phyloP scores from a whole-genome alignment of 2,113 vertebrate genomes.

The Pogonocichla stellata region DNA sequence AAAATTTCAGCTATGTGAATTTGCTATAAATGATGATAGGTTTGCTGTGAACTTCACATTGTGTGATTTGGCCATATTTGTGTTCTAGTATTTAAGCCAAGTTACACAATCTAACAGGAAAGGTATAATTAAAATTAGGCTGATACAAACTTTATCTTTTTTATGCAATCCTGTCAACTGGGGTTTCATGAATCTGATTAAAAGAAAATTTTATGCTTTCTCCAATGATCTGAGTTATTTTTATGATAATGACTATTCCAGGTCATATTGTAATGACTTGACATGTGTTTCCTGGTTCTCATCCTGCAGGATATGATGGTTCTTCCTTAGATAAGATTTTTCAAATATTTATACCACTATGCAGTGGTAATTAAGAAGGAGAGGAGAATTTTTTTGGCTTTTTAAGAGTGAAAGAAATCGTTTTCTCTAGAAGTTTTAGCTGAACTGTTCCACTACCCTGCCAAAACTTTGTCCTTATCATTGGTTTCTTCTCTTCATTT shows the following conservation, averaged over 20 bases:
- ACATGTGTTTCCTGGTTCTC: neutral
- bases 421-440: neutral
- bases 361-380: neutral
- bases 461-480: neutral
- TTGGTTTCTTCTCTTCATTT: neutral
- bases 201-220: neutral
- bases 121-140: neutral
- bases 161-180: neutral
- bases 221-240: neutral
- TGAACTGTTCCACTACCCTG: neutral
- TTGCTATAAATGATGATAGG: neutral
- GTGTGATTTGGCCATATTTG: neutral
- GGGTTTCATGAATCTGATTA: neutral
- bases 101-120: neutral
- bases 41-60: neutral
- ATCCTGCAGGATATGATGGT: neutral
- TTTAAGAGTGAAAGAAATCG: neutral
- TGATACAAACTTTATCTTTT: neutral
- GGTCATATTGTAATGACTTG: neutral
- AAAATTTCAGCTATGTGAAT: neutral
- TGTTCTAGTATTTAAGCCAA: neutral
- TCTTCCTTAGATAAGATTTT: conserved; percentile 9
- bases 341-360: neutral
- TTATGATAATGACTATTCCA: neutral
- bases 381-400: neutral